Percentiles rank a stretch among this genome's conserved stretches.
phyloP scores from a whole-genome alignment of 2,888 invertebrate species.

The Schizotus pectinicornis region DNA sequence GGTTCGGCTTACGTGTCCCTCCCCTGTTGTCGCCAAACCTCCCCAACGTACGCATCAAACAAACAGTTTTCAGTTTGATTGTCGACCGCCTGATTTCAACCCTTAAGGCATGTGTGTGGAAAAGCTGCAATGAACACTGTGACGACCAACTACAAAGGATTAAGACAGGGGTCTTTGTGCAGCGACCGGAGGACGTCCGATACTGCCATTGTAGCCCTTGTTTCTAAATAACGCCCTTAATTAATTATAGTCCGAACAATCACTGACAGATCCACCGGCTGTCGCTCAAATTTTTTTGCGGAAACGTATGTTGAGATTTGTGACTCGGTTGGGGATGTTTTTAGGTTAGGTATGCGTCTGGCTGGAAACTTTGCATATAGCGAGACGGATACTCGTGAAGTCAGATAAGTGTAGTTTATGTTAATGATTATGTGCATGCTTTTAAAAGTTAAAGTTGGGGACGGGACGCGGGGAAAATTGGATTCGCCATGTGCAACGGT shows the following conservation, averaged over 20 bases:
- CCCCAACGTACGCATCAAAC: not conserved
- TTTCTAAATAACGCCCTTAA: constrained; percentile 45
- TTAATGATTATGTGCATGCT: constrained; percentile 56
- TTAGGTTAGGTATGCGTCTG: not conserved
- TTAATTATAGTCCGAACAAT: constrained; percentile 46
- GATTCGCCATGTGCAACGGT: constrained; percentile 45
- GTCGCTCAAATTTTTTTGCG: constrained; percentile 30
- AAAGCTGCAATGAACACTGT: constrained; percentile 7
- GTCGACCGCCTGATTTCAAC: not conserved
- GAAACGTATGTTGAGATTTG: too few relatives aligned
- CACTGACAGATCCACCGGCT: constrained; percentile 41
- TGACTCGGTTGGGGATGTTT: too few relatives aligned
- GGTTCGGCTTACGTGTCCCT: constrained; percentile 14
- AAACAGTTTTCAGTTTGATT: not conserved
- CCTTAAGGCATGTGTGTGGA: not conserved
- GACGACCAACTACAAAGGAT: constrained; percentile 40
- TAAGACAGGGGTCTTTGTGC: constrained; percentile 45
- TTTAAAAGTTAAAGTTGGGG: constrained; percentile 52
- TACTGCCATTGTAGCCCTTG: constrained; percentile 23
- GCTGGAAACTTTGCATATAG: constrained; percentile 38
- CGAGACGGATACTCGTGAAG: constrained; percentile 49
- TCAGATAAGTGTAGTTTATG: constrained; percentile 54
- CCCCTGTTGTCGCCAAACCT: not conserved
- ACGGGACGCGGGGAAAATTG: constrained; percentile 40
- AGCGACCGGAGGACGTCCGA: constrained; percentile 40